Conservation (phyloP, 2,113 vertebrate genomes). For the Osmerus mordax region DNA sequence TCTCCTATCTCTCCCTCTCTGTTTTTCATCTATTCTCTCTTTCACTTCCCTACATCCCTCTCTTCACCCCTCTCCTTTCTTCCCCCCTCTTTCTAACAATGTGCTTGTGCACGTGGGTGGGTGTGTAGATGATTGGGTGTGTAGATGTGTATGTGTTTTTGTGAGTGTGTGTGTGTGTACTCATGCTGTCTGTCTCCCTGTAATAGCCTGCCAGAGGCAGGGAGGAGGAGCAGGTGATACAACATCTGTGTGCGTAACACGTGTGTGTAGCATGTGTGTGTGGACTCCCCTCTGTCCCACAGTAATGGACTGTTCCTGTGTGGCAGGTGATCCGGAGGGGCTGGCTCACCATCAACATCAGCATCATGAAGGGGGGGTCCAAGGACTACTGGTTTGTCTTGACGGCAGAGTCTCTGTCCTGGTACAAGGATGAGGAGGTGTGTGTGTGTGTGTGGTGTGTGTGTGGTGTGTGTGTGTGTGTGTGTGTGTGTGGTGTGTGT, state of each 20-base stretch:
- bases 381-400: conserved; percentile 98
- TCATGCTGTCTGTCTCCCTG: conserved; percentile 20
- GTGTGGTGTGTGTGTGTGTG: too few relatives aligned
- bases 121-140: too few relatives aligned
- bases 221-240: conserved; percentile 42
- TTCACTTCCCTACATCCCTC: conserved; percentile 35
- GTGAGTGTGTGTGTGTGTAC: conserved; percentile 26
- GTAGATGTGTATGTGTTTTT: too few relatives aligned
- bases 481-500: too few relatives aligned
- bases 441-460: conserved; percentile 15
- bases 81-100: conserved; percentile 30
- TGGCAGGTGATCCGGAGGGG: conserved; percentile 89
- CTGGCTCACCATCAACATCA: conserved; percentile 97
- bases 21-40: conserved; percentile 31
- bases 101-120: conserved; percentile 14
- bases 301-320: conserved; percentile 18
- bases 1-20: conserved; percentile 10
- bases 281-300: conserved; percentile 9
- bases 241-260: conserved; percentile 1
- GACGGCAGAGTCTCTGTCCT: conserved; percentile 92
- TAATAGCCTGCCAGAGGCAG: conserved; percentile 41
- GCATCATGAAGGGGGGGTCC: conserved; percentile 97
- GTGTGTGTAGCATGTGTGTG: conserved; percentile 8
- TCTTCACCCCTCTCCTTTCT: conserved; percentile 38
- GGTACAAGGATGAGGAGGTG: conserved; percentile 99